Base-by-base conservation (phyloP, 2,888 invertebrate species). In the Leucozona laternaria region DNA sequence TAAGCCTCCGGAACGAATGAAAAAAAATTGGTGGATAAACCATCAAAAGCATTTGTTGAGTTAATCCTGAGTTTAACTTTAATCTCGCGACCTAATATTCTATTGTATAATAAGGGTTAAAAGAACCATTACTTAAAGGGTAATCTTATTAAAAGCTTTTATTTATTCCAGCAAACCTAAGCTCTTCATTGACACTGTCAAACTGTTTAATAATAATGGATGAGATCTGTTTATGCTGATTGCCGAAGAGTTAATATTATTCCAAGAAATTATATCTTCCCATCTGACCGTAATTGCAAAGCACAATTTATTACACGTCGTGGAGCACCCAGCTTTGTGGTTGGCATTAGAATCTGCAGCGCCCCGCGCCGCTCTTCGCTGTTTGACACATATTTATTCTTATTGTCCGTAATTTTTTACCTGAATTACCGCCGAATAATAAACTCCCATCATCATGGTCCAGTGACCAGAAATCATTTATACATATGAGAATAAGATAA, bases 281-380 rank as follows among this genome's bases (percentile, higher is more conserved):
- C 13, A 55, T 22, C 25, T 28, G 60, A 48, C 55, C 17, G 70
- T 79, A 79, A 73, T 79, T 64, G 68, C 68, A 64, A 53, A 81
- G 58, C 8, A 48, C 25, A 70, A 82, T 82, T 79, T 70, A 83
- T 79, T 78, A 79, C 68, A 75, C 73, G 48, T 73, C 68, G 55
- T 73, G 70, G 73, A 70, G 20, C 82, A 72, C 28, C 43, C 25
- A 78, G 45, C 31, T 78, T 71, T 77, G 40, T 15, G 5, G 3
- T 31, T n/a, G 5, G 4, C 2, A 11, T 17, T 8, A 10, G n/a
- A 1, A 31, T n/a, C 68, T 68, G n/a, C n/a, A n/a, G n/a, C 66
- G 68, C 78, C 37, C 66, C 60, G 64, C 60, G 58, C 20, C n/a
- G 37, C 34, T 48, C 20, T 34, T 37, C 17, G 20, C 28, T 17